Base-by-base conservation (phyloP, 2,797 vertebrate genomes). In the Coluber constrictor region DNA sequence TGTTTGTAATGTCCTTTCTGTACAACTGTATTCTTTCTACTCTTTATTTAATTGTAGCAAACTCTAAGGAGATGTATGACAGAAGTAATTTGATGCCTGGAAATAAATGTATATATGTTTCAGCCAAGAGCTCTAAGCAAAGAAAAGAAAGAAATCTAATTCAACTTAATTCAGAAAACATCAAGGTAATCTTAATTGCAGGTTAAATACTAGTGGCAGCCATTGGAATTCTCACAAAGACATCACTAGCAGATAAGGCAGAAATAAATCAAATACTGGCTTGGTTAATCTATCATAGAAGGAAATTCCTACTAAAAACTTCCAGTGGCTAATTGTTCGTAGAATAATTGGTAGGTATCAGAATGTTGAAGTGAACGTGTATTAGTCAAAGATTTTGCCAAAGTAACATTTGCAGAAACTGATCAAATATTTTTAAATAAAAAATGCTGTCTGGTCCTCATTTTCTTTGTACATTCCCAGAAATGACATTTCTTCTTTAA, bases 181-280 rank as follows among this genome's bases (percentile, higher is more conserved):
- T 93, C 94, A 95, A 93, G 66, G 55, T 92, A 93, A 95, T 93
- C 91, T 94, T 94, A 63, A 86, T 74, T 94, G 59, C 92, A 88
- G 51, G 27, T 10, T 93, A 95, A 91, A 95, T 94, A 95, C 91
- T 90, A 94, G 91, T 60, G 94, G 90, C 93, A 92, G 90, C 94
- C 66, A 55, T 83, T 96, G 95, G 93, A 94, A 94, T 92, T 61
- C 18, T 93, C n/a, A 92, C 92, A 95, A 93, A 94, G 93, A n/a
- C 92, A 95, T 89, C 91, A 88, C 0, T 8, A 95, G 92, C 87
- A 93, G 94, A 92, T 55, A 92, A 94, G 91, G 86, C 86, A 87
- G 91, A 90, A 93, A 92, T 93, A 95, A 95, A 90, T 2, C 0
- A 0, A 94, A 89, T 18, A 90, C 95, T 32, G 94, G 91, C 90